Percentiles rank a stretch among this genome's conserved stretches.
These are phyloP conservation scores for Notamacropus eugenii DNA, from an alignment of 2,797 vertebrate genomes.

Conservation along the genomic window DNA sequence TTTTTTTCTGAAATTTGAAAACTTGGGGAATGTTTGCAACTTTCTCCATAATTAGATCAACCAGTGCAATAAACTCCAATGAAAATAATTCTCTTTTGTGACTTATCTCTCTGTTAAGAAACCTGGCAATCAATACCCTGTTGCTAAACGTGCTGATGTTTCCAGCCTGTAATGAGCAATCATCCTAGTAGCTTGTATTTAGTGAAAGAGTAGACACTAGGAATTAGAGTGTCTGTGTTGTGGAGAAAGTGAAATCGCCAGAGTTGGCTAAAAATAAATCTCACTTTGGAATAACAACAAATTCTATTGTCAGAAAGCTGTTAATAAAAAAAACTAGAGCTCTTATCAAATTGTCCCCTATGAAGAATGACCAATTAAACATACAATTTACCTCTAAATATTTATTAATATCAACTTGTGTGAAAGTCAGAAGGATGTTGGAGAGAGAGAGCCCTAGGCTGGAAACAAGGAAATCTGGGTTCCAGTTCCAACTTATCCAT, in stretches of 20 bases:
- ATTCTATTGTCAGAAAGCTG: conserved; percentile 15
- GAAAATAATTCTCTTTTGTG: not conserved
- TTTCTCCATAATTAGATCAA: not conserved
- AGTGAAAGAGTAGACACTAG: conserved; percentile 15
- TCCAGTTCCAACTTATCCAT: not conserved
- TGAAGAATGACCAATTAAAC: fast-evolving
- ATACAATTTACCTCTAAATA: conserved; percentile 12
- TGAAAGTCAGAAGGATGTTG: not conserved
- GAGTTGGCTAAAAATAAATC: not conserved
- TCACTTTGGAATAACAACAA: not conserved
- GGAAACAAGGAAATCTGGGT: not conserved
- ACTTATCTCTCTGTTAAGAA: not conserved
- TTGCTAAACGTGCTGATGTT: not conserved
- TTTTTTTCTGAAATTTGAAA: conserved; percentile 47
- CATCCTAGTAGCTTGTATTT: not conserved
- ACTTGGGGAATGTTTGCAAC: not conserved
- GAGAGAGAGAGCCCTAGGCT: not conserved
- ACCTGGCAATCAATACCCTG: not conserved
- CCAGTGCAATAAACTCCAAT: not conserved
- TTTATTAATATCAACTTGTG: conserved; percentile 25
- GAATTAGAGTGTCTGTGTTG: not conserved
- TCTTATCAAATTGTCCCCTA: not conserved
- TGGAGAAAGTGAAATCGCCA: not conserved
- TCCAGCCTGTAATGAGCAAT: not conserved
- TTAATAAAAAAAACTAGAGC: not conserved